A percentile compares a stretch with the other conserved stretches of the same genome.
These are phyloP conservation scores for Tryphoninae sp. DNA, from an alignment of 2,888 invertebrate species.

Conservation along the genomic window DNA sequence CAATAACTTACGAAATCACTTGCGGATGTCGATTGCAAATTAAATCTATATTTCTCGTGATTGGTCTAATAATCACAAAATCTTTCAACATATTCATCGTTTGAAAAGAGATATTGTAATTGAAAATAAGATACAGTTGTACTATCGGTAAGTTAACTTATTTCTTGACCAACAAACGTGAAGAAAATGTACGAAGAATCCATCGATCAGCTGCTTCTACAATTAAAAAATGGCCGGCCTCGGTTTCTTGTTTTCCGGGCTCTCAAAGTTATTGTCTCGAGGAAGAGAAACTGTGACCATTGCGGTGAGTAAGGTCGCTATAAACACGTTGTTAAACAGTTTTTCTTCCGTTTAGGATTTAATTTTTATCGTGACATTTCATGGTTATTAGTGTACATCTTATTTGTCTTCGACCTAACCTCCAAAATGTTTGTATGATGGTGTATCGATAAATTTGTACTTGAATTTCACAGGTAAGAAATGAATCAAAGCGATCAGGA, in stretches of 20 bases:
- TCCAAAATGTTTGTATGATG: conserved; percentile 26
- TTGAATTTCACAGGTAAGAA: conserved; percentile 42
- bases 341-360: background rate
- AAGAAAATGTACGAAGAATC: background rate
- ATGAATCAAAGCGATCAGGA: conserved; percentile 33
- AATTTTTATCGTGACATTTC: background rate
- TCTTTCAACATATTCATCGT: too few species aligned
- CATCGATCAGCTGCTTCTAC: conserved; percentile 42
- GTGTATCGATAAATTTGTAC: background rate
- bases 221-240: conserved; percentile 53
- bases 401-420: conserved; percentile 42
- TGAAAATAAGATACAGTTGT: background rate
- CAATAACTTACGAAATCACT: too few species aligned
- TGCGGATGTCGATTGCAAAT: too few species aligned
- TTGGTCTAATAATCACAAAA: too few species aligned
- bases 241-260: conserved; percentile 39
- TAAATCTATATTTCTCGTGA: too few species aligned
- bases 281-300: conserved; percentile 8
- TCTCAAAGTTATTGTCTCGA: conserved; percentile 50
- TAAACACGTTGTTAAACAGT: background rate
- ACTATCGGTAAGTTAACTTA: background rate
- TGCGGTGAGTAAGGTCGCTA: conserved; percentile 20
- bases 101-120: too few species aligned
- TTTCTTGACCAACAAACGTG: background rate
- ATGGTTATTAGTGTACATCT: background rate